Conservation (phyloP, 2,888 invertebrate species). For the Drosophila austrosaltans region DNA sequence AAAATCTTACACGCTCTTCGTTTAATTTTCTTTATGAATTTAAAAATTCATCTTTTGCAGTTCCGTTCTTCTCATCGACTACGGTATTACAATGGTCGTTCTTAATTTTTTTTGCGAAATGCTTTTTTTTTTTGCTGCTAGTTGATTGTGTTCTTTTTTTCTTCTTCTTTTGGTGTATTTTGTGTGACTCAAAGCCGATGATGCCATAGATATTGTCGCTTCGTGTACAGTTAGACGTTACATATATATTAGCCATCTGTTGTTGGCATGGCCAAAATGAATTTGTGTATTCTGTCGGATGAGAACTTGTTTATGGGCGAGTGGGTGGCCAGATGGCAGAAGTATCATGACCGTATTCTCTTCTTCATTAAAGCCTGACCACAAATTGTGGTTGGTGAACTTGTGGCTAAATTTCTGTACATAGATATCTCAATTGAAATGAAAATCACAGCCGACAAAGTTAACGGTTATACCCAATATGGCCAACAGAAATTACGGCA, state of each 20-base stretch:
- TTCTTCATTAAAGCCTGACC: conserved; percentile 66
- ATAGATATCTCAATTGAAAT: conserved; percentile 77
- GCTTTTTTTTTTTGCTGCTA: not conserved
- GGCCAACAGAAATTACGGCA: conserved; percentile 44
- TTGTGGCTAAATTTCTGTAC: conserved; percentile 19
- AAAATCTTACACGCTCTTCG: too few species aligned
- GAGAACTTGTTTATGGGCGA: conserved; percentile 61
- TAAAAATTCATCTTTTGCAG: too few species aligned
- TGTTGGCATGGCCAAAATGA: conserved; percentile 45
- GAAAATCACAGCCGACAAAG: conserved; percentile 62
- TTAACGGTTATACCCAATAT: conserved; percentile 52
- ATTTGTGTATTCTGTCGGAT: conserved; percentile 20
- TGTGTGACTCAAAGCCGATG: conserved; percentile 36
- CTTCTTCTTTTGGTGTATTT: conserved; percentile 18
- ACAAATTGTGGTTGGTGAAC: conserved; percentile 58
- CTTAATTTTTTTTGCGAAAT: not conserved
- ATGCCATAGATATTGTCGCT: conserved; percentile 76
- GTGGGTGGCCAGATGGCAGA: conserved; percentile 66
- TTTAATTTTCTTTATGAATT: too few species aligned
- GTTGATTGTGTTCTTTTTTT: conserved; percentile 22
- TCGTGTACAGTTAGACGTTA: conserved; percentile 76
- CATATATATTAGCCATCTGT: conserved; percentile 73
- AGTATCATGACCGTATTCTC: conserved; percentile 28
- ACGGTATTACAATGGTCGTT: not conserved
- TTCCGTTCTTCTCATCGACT: too few species aligned